Base-by-base conservation (phyloP, 53 echinoderm and acorn worm genomes). In the Paracentrotus lividus region DNA sequence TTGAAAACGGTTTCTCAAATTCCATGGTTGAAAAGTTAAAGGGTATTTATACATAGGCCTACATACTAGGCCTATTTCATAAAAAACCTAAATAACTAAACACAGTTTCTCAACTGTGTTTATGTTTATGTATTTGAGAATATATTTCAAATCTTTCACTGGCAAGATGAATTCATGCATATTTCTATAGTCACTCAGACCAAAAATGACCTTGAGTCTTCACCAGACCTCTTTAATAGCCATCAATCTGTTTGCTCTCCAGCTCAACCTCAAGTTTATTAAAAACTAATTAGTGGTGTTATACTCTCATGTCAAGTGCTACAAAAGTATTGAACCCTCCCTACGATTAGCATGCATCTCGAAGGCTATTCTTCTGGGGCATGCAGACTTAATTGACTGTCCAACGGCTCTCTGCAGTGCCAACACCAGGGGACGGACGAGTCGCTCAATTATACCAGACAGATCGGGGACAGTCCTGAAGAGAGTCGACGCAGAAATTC, bases 401-500 rank as follows among this genome's bases (percentile, higher is more conserved):
- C 72, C 72, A 72, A 72, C 18, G 40, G 72, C 72, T 72, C 72
- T 72, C 72, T 32, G 40, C 20, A 40, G 36, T 38, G 40, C 36
- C 72, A 72, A 72, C 72, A 40, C 72, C 40, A 2, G 18, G 72
- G 72, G 72, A 72, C 36, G 72, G 72, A 72, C 72, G 40, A 88
- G 49, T 57, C 36, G 36, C n/a, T 56, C 88, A 88, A 88, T 88
- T 88, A 88, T 56, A 31, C 88, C 54, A 56, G 88, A 88, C 88
- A 88, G 88, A 88, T 88, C 88, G 54, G 36, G 88, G 88, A 38
- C 57, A 55, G 56, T 85, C 85, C 85, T 49, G 26, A 85, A 85
- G 85, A 85, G 85, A 47, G 29, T 85, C 23, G 85, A 85, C 85
- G 78, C 85, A 49, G 85, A 85, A 85, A 85, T 85, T 85, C 85